These are phyloP conservation scores for Murina feae DNA, from an alignment of 2,113 vertebrate genomes.

Conservation along the genomic window DNA sequence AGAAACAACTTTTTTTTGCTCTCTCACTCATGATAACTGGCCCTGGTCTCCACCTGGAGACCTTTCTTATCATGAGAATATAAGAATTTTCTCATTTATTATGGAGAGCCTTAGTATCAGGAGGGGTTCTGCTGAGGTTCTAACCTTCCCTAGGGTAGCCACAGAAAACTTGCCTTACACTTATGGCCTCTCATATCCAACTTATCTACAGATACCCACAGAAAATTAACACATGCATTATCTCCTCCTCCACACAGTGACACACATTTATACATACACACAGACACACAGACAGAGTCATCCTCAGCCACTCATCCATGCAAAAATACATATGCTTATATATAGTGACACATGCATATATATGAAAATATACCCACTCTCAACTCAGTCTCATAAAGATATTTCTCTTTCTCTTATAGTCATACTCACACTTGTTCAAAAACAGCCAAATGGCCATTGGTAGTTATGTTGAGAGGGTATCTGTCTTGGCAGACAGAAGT, in stretches of 20 bases:
- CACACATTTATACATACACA: slow-evolving; percentile 9
- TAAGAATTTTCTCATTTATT: neutral
- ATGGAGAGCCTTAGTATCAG: neutral
- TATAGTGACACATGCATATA: neutral
- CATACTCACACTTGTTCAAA: neutral
- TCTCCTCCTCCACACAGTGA: slow-evolving; percentile 20
- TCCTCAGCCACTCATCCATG: neutral
- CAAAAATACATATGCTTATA: neutral
- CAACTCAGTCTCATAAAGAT: slow-evolving; percentile 8
- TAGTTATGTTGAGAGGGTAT: slow-evolving; percentile 27
- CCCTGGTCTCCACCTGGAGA: neutral
- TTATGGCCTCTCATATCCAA: neutral
- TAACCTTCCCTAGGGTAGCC: neutral
- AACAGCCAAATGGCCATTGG: slow-evolving; percentile 28
- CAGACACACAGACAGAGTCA: neutral
- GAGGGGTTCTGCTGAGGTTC: neutral
- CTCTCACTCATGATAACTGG: neutral
- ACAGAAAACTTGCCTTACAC: slow-evolving; percentile 27
- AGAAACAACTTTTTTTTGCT: slow-evolving; percentile 1
- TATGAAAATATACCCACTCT: slow-evolving; percentile 20
- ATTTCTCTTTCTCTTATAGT: slow-evolving; percentile 33
- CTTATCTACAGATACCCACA: neutral
- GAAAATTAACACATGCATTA: neutral
- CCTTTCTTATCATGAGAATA: slow-evolving; percentile 1
- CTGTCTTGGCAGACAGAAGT: slow-evolving; percentile 52